These are phyloP conservation scores for Ceramica pisi DNA, from an alignment of 2,888 invertebrate species.

Conservation along the genomic window DNA sequence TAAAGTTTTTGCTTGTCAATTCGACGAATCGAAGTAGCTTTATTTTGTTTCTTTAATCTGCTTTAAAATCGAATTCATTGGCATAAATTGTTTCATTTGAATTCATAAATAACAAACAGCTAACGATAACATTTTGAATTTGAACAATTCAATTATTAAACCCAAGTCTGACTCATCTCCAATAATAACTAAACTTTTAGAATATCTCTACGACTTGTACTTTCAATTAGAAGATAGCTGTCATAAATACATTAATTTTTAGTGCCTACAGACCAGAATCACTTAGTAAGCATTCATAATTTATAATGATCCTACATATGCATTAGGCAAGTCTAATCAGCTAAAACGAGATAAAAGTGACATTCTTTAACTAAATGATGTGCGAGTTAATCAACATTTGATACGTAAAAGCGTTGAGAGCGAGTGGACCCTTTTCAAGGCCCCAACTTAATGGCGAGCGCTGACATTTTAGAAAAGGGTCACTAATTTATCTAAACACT, in stretches of 20 bases:
- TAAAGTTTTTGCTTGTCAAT: neutral
- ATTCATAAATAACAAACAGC: conserved; percentile 8
- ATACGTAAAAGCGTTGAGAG: conserved; percentile 75
- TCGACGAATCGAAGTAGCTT: neutral
- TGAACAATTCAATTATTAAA: conserved; percentile 6
- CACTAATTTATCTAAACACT: conserved; percentile 88
- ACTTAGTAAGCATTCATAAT: conserved; percentile 29
- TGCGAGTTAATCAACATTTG: conserved; percentile 75
- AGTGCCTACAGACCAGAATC: neutral
- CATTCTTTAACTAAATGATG: conserved; percentile 60
- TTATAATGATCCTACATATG: conserved; percentile 14
- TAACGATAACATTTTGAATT: conserved; percentile 4
- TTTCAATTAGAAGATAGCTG: neutral
- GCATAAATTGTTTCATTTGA: conserved; percentile 5
- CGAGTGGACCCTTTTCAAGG: conserved; percentile 83
- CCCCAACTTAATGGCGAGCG: conserved; percentile 81
- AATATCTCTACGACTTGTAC: neutral
- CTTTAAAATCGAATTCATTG: neutral
- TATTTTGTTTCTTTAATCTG: neutral
- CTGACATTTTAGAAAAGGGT: conserved; percentile 89
- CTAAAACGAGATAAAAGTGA: conserved; percentile 60
- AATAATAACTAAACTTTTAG: neutral
- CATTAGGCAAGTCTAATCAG: conserved; percentile 41
- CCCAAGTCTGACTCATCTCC: neutral
- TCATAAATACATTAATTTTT: neutral